Evolutionary conservation across 1,140 invertebrate genomes (phyloP).

Genomic region (Pomphorhynchus laevis): DNA sequence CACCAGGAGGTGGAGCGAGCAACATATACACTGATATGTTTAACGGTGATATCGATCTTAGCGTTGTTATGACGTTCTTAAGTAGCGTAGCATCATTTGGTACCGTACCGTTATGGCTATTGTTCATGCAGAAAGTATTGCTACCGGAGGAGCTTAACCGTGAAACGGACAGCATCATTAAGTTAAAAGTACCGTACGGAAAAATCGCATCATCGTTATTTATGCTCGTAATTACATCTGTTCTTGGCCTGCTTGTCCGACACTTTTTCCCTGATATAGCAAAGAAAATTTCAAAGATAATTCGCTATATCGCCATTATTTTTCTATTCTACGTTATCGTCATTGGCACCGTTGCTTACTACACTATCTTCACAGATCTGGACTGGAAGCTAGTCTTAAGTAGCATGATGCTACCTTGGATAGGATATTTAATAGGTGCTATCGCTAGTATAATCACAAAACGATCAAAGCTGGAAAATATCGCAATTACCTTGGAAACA

Average conservation of each 20-base stretch:
- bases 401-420: not conserved
- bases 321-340: not conserved
- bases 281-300: no score
- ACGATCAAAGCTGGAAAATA: not conserved
- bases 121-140: no score
- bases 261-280: no score
- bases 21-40: slow-evolving; percentile 23
- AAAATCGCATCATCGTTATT: no score
- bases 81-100: slow-evolving; percentile 13
- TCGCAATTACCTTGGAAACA: not conserved
- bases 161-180: no score
- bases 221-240: no score
- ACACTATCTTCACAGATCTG: not conserved
- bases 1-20: slow-evolving; percentile 21
- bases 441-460: not conserved
- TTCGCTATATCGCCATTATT: not conserved
- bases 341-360: not conserved
- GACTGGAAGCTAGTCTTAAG: not conserved
- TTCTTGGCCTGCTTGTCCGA: no score
- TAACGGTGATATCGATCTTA: slow-evolving; percentile 21
- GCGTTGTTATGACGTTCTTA: slow-evolving; percentile 20
- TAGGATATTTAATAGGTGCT: not conserved
- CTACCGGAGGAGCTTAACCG: no score
- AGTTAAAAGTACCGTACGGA: no score
- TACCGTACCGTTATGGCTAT: not conserved